phyloP scores from a whole-genome alignment of 2,888 invertebrate genomes.

The Apocheima hispidaria region DNA sequence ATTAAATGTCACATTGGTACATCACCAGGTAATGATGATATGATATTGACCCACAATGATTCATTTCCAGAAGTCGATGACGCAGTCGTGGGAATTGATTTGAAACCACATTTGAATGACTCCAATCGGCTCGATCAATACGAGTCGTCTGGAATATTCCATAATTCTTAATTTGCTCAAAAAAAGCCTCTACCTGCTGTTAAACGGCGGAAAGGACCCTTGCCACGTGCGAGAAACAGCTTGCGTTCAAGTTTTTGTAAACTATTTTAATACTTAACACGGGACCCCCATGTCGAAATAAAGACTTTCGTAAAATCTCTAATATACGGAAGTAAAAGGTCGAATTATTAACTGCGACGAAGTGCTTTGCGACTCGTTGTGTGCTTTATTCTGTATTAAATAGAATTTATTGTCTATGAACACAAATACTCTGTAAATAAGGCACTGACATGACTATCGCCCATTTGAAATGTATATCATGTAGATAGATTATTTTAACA shows the following conservation, averaged over 20 bases:
- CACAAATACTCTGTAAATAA: slow-evolving; percentile 47
- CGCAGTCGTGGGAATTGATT: slow-evolving; percentile 29
- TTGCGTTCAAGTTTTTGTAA: slow-evolving; percentile 55
- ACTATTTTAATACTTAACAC: slow-evolving; percentile 9
- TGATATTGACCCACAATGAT: background rate
- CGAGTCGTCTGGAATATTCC: slow-evolving; percentile 67
- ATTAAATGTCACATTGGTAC: slow-evolving; percentile 1
- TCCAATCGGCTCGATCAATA: slow-evolving; percentile 52
- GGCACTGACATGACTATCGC: slow-evolving; percentile 37
- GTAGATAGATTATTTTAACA: slow-evolving; percentile 37
- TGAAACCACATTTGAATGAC: slow-evolving; percentile 21
- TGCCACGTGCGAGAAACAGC: slow-evolving; percentile 83
- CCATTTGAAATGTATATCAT: slow-evolving; percentile 40
- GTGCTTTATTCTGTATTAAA: slow-evolving; percentile 20
- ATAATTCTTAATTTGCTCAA: slow-evolving; percentile 65
- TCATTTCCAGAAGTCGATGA: slow-evolving; percentile 20
- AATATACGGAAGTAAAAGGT: background rate
- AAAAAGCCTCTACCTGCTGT: slow-evolving; percentile 82
- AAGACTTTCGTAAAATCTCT: background rate
- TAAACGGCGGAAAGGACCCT: slow-evolving; percentile 79
- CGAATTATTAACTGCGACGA: slow-evolving; percentile 13
- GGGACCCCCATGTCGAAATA: slow-evolving; percentile 20
- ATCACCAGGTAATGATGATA: slow-evolving; percentile 16
- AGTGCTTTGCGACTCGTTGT: slow-evolving; percentile 24
- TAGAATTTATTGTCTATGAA: slow-evolving; percentile 47